Evolutionary conservation across 2,797 vertebrate species (phyloP).

Genomic region (Paedocypris micromegethes): DNA sequence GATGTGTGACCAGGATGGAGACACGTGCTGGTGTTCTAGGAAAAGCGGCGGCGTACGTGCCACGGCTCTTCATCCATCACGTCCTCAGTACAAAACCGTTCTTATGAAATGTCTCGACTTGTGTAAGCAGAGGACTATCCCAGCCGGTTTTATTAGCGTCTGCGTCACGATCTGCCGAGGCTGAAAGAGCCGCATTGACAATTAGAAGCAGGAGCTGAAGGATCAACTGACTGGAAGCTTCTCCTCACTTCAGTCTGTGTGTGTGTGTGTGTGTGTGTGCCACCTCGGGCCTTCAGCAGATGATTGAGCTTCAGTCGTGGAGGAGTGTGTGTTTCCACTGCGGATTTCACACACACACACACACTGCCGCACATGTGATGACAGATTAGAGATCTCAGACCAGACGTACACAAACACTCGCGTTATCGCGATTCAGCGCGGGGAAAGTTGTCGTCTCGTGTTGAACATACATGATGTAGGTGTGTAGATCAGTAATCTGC

Average conservation of each 20-base stretch:
- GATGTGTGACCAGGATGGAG: too few species aligned
- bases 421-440: not conserved
- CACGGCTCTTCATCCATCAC: too few species aligned
- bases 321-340: conserved; percentile 23
- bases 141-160: conserved; percentile 34
- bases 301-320: too few species aligned
- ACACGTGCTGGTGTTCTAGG: too few species aligned
- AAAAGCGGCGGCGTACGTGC: too few species aligned
- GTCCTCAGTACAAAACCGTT: too few species aligned
- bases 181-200: conserved; percentile 63
- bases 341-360: conserved; percentile 19
- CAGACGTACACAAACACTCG: conserved; percentile 39
- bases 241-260: too few species aligned
- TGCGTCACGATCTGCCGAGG: conserved; percentile 55
- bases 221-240: conserved; percentile 55
- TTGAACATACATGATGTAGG: too few species aligned
- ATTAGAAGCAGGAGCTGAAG: conserved; percentile 30
- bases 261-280: too few species aligned
- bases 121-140: not conserved
- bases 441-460: not conserved
- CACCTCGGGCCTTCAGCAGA: not conserved
- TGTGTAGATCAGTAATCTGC: too few species aligned
- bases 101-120: too few species aligned
- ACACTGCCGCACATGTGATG: conserved; percentile 26
- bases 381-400: conserved; percentile 28